Evolutionary conservation across 2,888 invertebrate species (phyloP).

Genomic region (Syritta pipiens): DNA sequence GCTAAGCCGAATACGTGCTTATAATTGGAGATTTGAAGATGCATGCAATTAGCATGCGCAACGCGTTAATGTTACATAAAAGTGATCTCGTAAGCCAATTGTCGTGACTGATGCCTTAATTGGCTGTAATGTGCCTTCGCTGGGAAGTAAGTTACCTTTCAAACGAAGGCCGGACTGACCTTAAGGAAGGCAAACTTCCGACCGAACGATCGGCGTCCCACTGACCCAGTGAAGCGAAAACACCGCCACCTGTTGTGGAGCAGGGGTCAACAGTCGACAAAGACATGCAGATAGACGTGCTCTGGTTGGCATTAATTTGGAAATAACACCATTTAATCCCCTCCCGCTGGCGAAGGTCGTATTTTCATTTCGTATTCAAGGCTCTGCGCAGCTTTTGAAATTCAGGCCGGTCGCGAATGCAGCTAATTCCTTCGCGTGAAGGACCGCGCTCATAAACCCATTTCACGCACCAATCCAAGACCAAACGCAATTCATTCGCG

Average conservation of each 20-base stretch:
- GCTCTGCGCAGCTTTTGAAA: constrained; percentile 2
- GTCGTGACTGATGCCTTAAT: constrained; percentile 31
- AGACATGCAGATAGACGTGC: constrained; percentile 5
- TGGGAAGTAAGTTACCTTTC: not conserved
- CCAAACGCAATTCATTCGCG: constrained; percentile 9
- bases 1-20: constrained; percentile 15
- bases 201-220: constrained; percentile 8
- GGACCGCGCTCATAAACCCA: constrained; percentile 13
- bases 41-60: constrained; percentile 44
- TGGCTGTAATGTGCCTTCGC: constrained; percentile 13
- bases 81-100: constrained; percentile 39
- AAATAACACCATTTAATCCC: not conserved
- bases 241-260: not conserved
- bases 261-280: constrained; percentile 19
- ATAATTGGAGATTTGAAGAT: constrained; percentile 8
- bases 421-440: constrained; percentile 44
- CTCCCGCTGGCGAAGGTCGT: constrained; percentile 16
- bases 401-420: constrained; percentile 23
- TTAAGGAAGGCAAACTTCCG: constrained; percentile 1
- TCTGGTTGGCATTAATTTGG: constrained; percentile 6
- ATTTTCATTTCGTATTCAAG: constrained; percentile 28
- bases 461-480: constrained; percentile 28
- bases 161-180: constrained; percentile 22
- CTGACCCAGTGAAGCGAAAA: constrained; percentile 11
- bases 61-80: constrained; percentile 17